These are phyloP conservation scores for Apaloderma vittatum DNA, from an alignment of 2,113 vertebrate species.

Conservation along the genomic window DNA sequence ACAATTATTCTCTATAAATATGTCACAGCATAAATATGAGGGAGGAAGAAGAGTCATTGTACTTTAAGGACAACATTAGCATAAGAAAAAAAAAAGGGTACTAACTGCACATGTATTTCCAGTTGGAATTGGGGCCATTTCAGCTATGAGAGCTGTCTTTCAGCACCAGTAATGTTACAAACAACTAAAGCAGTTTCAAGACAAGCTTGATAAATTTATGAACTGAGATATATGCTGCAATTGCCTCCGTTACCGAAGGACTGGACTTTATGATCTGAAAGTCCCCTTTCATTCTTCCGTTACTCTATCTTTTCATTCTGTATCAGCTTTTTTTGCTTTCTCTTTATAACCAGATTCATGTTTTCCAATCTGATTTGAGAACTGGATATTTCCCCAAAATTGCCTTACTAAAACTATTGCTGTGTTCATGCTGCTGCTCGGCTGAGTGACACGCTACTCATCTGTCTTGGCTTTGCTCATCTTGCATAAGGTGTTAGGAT, in stretches of 20 bases:
- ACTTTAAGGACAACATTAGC: conserved; percentile 57
- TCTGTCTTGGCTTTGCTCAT: not conserved
- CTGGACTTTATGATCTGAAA: conserved; percentile 5
- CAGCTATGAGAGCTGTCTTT: not conserved
- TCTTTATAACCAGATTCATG: conserved; percentile 33
- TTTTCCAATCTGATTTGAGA: conserved; percentile 44
- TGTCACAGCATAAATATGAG: conserved; percentile 39
- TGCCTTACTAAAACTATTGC: not conserved
- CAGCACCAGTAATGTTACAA: not conserved
- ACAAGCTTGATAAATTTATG: conserved; percentile 30
- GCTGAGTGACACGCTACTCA: not conserved
- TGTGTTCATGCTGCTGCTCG: not conserved
- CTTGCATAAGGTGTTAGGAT: not conserved
- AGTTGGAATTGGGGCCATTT: not conserved
- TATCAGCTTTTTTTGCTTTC: not conserved
- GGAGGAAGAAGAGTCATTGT: conserved; percentile 53
- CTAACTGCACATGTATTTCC: conserved; percentile 37
- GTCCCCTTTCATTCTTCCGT: not conserved
- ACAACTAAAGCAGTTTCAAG: not conserved
- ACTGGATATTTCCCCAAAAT: conserved; percentile 34
- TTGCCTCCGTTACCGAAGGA: conserved; percentile 5
- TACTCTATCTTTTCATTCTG: conserved; percentile 11
- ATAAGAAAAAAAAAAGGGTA: not conserved
- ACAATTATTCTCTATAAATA: conserved; percentile 63
- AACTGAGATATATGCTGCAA: not conserved